These are phyloP conservation scores for Grammomys surdaster DNA, from an alignment of 2,113 vertebrate genomes.

Conservation along the genomic window DNA sequence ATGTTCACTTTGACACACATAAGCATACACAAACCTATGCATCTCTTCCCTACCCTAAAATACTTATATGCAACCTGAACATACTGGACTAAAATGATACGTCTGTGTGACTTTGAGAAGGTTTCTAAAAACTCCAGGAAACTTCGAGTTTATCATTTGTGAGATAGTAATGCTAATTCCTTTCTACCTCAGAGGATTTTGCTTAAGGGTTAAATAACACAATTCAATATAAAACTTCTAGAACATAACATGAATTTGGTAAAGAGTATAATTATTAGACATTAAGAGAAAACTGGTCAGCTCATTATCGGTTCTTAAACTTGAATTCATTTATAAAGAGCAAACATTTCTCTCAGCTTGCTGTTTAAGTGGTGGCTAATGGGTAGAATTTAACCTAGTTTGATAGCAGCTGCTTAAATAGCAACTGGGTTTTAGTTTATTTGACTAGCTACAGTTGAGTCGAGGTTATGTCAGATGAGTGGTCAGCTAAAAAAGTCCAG, in stretches of 20 bases:
- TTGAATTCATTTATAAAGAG: slow-evolving; percentile 48
- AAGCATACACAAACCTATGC: background rate
- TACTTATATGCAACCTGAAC: slow-evolving; percentile 33
- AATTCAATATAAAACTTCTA: slow-evolving; percentile 51
- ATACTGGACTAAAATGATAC: slow-evolving; percentile 44
- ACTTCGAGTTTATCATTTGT: slow-evolving; percentile 54
- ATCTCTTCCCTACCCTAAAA: slow-evolving; percentile 6
- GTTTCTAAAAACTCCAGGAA: slow-evolving; percentile 42
- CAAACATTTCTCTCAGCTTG: slow-evolving; percentile 1
- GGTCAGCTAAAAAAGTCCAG: background rate
- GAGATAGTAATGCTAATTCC: slow-evolving; percentile 47
- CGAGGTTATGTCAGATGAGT: slow-evolving; percentile 19
- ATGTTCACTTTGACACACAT: slow-evolving; percentile 23
- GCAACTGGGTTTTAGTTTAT: slow-evolving; percentile 50
- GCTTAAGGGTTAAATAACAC: slow-evolving; percentile 25
- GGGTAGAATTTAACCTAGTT: slow-evolving; percentile 41
- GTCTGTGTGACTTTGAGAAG: slow-evolving; percentile 8
- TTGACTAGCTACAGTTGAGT: background rate
- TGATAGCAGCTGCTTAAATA: slow-evolving; percentile 53
- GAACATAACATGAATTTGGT: slow-evolving; percentile 3
- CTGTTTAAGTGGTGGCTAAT: slow-evolving; percentile 47
- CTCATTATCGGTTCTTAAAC: background rate
- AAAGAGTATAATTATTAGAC: slow-evolving; percentile 56
- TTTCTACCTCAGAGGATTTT: background rate
- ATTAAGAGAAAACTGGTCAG: slow-evolving; percentile 32